phyloP scores from a whole-genome alignment of 2,113 vertebrate genomes.

The Natator depressus region DNA sequence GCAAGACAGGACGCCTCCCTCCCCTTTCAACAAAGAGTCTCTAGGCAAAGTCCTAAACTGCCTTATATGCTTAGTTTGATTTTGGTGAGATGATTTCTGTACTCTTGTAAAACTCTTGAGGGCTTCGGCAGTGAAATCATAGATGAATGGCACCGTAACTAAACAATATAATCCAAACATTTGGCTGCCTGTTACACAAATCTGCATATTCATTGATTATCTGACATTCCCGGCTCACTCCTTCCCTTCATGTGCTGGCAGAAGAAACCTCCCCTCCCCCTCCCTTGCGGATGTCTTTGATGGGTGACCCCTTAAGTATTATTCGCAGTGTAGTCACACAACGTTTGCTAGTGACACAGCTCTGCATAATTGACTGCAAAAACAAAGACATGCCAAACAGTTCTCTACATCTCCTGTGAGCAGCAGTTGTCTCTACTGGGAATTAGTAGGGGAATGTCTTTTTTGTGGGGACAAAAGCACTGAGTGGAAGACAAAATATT shows the following conservation, averaged over 20 bases:
- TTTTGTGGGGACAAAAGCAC: neutral
- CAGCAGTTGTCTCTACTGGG: neutral
- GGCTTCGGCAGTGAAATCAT: neutral
- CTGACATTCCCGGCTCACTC: rapidly evolving
- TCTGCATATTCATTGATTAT: neutral
- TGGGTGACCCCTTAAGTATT: neutral
- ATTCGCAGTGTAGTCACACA: neutral
- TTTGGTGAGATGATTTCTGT: neutral
- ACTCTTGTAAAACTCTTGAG: neutral
- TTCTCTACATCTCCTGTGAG: neutral
- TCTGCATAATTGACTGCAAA: neutral
- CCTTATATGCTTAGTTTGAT: neutral
- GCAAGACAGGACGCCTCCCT: neutral
- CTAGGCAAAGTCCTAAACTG: neutral
- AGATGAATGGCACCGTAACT: neutral
- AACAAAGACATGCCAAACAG: neutral
- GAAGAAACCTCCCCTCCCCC: neutral
- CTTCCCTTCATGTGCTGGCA: neutral
- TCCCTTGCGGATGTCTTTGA: rapidly evolving
- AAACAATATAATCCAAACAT: neutral
- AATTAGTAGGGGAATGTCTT: neutral
- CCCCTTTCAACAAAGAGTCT: neutral
- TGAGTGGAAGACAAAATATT: neutral
- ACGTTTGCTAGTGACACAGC: neutral
- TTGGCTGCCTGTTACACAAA: neutral